Evolutionary conservation across 2,113 vertebrate genomes (phyloP).

Genomic region (Erinaceus europaeus): DNA sequence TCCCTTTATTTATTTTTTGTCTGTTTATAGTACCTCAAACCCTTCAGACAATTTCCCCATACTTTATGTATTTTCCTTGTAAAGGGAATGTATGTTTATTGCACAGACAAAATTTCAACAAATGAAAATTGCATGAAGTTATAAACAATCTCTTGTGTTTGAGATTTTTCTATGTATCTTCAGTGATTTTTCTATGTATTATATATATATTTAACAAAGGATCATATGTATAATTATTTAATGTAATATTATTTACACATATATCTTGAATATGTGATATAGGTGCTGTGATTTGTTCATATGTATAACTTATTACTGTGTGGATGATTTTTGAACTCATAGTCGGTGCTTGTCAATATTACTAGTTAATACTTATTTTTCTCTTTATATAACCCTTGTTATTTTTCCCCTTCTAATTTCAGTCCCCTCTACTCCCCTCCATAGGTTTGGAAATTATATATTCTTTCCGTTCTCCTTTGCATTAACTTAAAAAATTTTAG

Average conservation of each 20-base stretch:
- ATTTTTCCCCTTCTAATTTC: background rate
- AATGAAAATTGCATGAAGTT: background rate
- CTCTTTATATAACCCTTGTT: background rate
- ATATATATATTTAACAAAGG: background rate
- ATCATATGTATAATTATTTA: background rate
- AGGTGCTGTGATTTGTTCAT: background rate
- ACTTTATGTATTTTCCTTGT: background rate
- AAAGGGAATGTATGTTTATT: background rate
- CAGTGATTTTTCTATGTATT: background rate
- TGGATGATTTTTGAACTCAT: background rate
- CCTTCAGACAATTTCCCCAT: background rate
- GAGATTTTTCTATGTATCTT: background rate
- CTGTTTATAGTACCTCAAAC: background rate
- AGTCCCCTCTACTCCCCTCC: background rate
- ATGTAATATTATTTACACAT: background rate
- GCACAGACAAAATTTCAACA: conserved; percentile 2
- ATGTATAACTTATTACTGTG: conserved; percentile 21
- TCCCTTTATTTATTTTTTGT: background rate
- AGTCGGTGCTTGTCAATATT: background rate
- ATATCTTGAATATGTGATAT: background rate
- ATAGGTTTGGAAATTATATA: background rate
- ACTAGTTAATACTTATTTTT: background rate
- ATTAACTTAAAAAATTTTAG: background rate
- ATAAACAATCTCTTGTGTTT: background rate
- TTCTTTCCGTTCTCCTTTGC: background rate